Conservation (phyloP, 2,888 invertebrate genomes). For the Synanthedon tipuliformis region DNA sequence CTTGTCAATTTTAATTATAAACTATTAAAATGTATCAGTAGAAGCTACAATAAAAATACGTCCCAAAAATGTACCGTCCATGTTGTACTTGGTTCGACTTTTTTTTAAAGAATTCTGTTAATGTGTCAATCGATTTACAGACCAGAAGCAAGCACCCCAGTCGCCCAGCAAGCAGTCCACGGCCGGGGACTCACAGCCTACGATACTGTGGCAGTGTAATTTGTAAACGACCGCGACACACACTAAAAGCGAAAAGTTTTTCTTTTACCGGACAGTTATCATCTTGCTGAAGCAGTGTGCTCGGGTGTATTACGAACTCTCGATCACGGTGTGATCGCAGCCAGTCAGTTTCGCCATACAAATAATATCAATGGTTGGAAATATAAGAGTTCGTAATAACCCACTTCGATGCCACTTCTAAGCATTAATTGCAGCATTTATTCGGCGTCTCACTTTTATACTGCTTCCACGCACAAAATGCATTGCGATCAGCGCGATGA, state of each 20-base stretch:
- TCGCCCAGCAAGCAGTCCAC: conserved; percentile 81
- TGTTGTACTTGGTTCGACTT: no score
- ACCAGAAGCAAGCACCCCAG: conserved; percentile 87
- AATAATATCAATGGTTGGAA: no score
- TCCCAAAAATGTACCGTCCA: no score
- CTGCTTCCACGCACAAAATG: not conserved
- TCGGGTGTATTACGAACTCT: no score
- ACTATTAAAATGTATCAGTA: no score
- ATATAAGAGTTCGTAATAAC: no score
- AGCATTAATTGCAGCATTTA: not conserved
- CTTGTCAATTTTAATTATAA: no score
- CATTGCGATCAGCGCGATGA: conserved; percentile 36
- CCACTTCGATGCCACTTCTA: not conserved
- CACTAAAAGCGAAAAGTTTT: conserved; percentile 12
- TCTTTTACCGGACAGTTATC: conserved; percentile 32
- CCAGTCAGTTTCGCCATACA: no score
- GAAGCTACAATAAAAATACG: no score
- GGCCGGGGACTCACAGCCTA: conserved; percentile 94
- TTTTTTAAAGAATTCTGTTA: not conserved
- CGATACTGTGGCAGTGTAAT: conserved; percentile 99
- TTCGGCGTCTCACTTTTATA: not conserved
- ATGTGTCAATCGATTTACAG: conserved; percentile 51
- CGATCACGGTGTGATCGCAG: no score
- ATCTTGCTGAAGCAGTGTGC: conserved; percentile 35
- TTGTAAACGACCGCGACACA: conserved; percentile 73